Conservation (phyloP, 1,140 invertebrate genomes). For the Drosophila nigrodunni region DNA sequence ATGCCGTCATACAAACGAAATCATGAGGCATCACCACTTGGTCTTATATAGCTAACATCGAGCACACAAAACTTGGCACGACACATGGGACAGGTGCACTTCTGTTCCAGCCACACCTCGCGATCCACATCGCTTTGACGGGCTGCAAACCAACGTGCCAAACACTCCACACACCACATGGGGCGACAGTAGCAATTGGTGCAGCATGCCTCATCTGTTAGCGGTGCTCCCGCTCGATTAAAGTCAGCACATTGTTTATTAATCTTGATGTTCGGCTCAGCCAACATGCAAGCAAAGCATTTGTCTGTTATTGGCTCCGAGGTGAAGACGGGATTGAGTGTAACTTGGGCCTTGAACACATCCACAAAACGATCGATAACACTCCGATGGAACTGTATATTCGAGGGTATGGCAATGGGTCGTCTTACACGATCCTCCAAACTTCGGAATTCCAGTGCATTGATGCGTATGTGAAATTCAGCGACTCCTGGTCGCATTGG, state of each 20-base stretch:
- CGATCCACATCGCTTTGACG: conserved; percentile 91
- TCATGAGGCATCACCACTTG: conserved; percentile 46
- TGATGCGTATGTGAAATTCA: conserved; percentile 90
- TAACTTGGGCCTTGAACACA: conserved; percentile 91
- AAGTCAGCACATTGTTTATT: conserved; percentile 88
- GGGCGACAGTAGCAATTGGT: conserved; percentile 89
- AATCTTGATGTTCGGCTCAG: conserved; percentile 92
- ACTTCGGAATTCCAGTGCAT: conserved; percentile 91
- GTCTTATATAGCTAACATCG: conserved; percentile 88
- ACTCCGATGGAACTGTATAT: conserved; percentile 92
- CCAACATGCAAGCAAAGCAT: conserved; percentile 95
- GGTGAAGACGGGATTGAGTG: conserved; percentile 89
- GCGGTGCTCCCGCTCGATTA: conserved; percentile 68
- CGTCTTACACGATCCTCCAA: conserved; percentile 91
- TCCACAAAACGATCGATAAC: conserved; percentile 93
- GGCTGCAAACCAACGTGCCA: conserved; percentile 95
- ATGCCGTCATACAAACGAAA: conserved; percentile 32
- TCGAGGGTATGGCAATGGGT: conserved; percentile 90
- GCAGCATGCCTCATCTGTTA: conserved; percentile 84
- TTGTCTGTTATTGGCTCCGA: conserved; percentile 90
- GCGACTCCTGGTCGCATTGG: conserved; percentile 86
- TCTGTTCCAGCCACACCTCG: conserved; percentile 93
- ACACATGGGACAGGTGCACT: conserved; percentile 95
- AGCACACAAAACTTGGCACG: conserved; percentile 93
- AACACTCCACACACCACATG: conserved; percentile 95